Evolutionary conservation across 2,888 invertebrate species (phyloP), one percentile per base, ranked within the genome.

Genomic region (Periphyllus acericola): DNA sequence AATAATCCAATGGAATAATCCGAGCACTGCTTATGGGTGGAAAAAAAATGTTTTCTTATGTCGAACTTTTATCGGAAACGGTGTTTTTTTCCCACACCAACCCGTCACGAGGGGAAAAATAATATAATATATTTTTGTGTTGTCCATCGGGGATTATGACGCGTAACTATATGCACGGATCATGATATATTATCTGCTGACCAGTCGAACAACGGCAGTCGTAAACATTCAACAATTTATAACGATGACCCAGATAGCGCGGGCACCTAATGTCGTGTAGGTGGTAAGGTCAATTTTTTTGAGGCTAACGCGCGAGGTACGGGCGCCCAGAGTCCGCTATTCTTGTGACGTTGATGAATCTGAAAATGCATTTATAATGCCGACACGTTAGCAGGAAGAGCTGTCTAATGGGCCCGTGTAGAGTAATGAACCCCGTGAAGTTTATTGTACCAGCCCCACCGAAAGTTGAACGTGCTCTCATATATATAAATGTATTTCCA

Each of bases 321-420:
- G 32, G 25, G 9, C 11, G 25, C 40, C 21, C 81, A 52, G 55
- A 46, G 68, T 79, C 8, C 11, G 72, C 29, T 29, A 21, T 86
- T 80, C 80, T 71, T 80, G 79, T 74, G 86, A 86, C 80, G 80
- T 80, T 74, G 79, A 80, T 60, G 72, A 86, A 80, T 86, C 71
- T 40, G 80, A 80, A 80, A 80, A 72, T 80, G 72, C 72, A 74
- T 86, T 80, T 60, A 80, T 86, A 72, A 72, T 40, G 40, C 66
- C 72, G 36, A 68, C 40, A 34, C 71, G 79, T 79, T 68, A 71
- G 34, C 29, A 17, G n/a, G 85, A 29, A 52, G 46, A n/a, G 21
- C 9, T 3, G 25, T 80, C 36, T 71, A 80, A 86, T 71, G 36
- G 68, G 72, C n/a, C 32, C n/a, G 29, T n/a, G 29, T 74, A 71